Evolutionary conservation across 2,797 vertebrate genomes (phyloP).

Genomic region (Hyperoplus immaculatus): DNA sequence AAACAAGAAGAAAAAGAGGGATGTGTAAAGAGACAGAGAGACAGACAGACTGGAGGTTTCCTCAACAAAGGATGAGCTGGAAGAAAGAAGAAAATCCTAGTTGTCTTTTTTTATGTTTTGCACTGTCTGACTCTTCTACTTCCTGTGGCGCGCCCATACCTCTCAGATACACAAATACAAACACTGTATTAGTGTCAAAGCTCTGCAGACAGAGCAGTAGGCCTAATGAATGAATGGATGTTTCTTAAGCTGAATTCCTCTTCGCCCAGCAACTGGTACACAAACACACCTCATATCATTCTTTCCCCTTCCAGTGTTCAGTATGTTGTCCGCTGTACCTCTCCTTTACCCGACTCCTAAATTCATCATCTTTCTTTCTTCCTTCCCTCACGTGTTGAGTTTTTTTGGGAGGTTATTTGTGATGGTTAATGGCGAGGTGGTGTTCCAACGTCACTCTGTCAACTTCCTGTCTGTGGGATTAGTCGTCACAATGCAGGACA

Average conservation of each 20-base stretch:
- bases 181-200: constrained; percentile 28
- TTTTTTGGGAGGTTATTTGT: background rate
- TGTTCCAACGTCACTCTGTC: constrained; percentile 53
- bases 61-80: constrained; percentile 6
- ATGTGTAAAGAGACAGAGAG: background rate
- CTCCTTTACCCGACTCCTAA: background rate
- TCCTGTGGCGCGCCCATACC: constrained; percentile 5
- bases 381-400: background rate
- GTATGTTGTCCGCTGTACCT: constrained; percentile 7
- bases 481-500: constrained; percentile 26
- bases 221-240: constrained; percentile 67
- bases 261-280: constrained; percentile 72
- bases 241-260: constrained; percentile 65
- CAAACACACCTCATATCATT: constrained; percentile 35
- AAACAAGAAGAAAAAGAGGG: background rate
- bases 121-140: constrained; percentile 3
- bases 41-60: constrained; percentile 5
- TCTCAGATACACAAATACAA: constrained; percentile 21
- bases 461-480: constrained; percentile 66
- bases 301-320: constrained; percentile 4
- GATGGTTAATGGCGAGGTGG: constrained; percentile 1
- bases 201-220: constrained; percentile 37
- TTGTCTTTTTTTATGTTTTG: constrained; percentile 7
- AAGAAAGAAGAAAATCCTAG: constrained; percentile 8
- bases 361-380: constrained; percentile 35